A percentile compares a stretch with the other conserved stretches of the same genome.
phyloP scores from a whole-genome alignment of 2,888 invertebrate genomes.

The Calliphora vomitoria region DNA sequence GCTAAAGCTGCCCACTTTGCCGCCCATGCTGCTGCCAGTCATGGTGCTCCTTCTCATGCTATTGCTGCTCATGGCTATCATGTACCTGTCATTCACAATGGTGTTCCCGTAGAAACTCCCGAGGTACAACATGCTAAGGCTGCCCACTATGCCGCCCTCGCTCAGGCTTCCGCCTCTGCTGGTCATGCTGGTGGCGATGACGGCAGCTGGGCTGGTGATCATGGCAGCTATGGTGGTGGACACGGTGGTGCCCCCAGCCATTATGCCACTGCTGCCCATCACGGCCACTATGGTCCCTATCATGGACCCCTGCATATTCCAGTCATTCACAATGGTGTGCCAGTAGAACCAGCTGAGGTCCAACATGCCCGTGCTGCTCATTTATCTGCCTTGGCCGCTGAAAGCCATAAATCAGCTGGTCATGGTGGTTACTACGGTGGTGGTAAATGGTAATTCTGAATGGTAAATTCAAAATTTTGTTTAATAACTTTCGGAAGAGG shows the following conservation, averaged over 20 bases:
- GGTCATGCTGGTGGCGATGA: slow-evolving; percentile 77
- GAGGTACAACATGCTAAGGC: slow-evolving; percentile 85
- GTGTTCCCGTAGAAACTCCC: slow-evolving; percentile 85
- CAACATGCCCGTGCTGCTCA: slow-evolving; percentile 85
- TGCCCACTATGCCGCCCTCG: slow-evolving; percentile 83
- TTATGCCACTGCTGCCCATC: slow-evolving; percentile 66
- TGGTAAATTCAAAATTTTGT: slow-evolving; percentile 22
- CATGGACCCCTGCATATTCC: slow-evolving; percentile 84
- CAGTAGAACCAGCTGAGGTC: slow-evolving; percentile 86
- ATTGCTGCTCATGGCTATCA: slow-evolving; percentile 80
- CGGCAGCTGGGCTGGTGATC: slow-evolving; percentile 78
- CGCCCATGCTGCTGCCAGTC: slow-evolving; percentile 83
- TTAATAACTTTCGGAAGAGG: slow-evolving; percentile 52
- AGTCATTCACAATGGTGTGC: slow-evolving; percentile 85
- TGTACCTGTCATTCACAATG: slow-evolving; percentile 84
- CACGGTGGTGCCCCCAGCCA: slow-evolving; percentile 75
- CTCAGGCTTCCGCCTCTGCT: slow-evolving; percentile 79
- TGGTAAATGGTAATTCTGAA: slow-evolving; percentile 72
- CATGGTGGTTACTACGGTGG: slow-evolving; percentile 76
- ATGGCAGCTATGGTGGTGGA: slow-evolving; percentile 76
- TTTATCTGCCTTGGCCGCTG: slow-evolving; percentile 83
- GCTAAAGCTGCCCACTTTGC: slow-evolving; percentile 84
- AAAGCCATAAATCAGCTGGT: slow-evolving; percentile 80
- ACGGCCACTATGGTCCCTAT: slow-evolving; percentile 78
- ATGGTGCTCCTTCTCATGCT: slow-evolving; percentile 75